phyloP scores from a whole-genome alignment of 2,113 vertebrate genomes.

The Probosciger aterrimus region DNA sequence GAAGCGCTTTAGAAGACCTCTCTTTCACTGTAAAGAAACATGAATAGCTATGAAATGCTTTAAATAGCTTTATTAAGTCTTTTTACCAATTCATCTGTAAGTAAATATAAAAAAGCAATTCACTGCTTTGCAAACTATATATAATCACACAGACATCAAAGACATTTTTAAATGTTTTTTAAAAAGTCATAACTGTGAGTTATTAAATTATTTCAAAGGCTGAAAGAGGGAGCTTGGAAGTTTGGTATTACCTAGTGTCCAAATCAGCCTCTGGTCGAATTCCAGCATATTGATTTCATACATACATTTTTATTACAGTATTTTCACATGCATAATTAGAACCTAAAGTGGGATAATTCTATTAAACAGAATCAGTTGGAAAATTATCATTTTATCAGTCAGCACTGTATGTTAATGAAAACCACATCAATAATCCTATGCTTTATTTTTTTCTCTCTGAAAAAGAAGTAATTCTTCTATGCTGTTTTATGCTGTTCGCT shows the following conservation, averaged over 20 bases:
- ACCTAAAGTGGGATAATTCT: background rate
- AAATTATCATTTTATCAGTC: background rate
- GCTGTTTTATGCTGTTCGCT: background rate
- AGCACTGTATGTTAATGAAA: background rate
- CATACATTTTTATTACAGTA: background rate
- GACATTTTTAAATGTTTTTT: background rate
- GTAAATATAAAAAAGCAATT: background rate
- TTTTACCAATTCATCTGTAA: background rate
- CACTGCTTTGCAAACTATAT: background rate
- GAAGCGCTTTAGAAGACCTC: background rate
- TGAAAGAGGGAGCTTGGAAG: background rate
- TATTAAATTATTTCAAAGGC: background rate
- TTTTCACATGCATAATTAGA: background rate
- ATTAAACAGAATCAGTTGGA: background rate
- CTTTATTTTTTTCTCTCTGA: fast-evolving
- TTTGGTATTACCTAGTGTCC: background rate
- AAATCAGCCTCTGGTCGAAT: background rate
- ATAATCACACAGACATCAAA: background rate
- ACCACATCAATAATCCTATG: background rate
- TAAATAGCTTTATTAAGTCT: background rate
- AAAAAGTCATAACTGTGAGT: background rate
- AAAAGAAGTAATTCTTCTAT: background rate
- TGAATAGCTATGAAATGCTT: background rate
- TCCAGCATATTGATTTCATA: background rate
- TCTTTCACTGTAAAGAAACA: background rate